A percentile compares a stretch with the other conserved stretches of the same genome.
Evolutionary conservation across 2,888 invertebrate species (phyloP).

Genomic region (Drosophila fungiperda): DNA sequence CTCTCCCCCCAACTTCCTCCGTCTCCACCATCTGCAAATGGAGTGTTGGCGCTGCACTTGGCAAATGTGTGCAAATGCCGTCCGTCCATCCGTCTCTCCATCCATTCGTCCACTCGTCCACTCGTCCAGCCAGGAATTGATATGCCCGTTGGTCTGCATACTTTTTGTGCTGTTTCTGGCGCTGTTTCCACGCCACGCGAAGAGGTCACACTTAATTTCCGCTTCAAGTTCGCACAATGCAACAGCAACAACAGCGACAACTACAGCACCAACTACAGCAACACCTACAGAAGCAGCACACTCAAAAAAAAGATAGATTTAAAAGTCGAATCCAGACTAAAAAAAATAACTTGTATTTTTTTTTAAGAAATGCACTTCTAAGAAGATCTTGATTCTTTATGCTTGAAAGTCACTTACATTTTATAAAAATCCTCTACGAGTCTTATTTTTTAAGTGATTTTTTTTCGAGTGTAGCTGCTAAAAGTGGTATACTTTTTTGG

Average conservation of each 20-base stretch:
- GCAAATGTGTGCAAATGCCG: constrained; percentile 49
- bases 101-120: constrained; percentile 28
- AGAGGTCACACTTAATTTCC: constrained; percentile 81
- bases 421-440: too few species aligned
- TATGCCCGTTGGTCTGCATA: constrained; percentile 56
- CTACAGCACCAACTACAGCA: constrained; percentile 1
- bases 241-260: constrained; percentile 21
- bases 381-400: neutral
- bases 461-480: constrained; percentile 1
- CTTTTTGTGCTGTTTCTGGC: constrained; percentile 47
- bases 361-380: neutral
- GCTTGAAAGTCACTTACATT: too few species aligned
- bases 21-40: constrained; percentile 64
- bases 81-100: constrained; percentile 13
- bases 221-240: constrained; percentile 69
- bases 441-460: neutral
- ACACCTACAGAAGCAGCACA: neutral
- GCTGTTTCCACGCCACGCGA: constrained; percentile 66
- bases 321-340: neutral
- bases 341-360: neutral
- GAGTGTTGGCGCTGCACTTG: constrained; percentile 72
- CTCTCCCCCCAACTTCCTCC: neutral
- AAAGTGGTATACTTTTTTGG: constrained; percentile 71
- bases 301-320: neutral
- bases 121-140: constrained; percentile 50